A percentile compares a stretch with the other conserved stretches of the same genome.
Evolutionary conservation across 2,888 invertebrate species (phyloP).

Genomic region (Euspilapteryx auroguttella): DNA sequence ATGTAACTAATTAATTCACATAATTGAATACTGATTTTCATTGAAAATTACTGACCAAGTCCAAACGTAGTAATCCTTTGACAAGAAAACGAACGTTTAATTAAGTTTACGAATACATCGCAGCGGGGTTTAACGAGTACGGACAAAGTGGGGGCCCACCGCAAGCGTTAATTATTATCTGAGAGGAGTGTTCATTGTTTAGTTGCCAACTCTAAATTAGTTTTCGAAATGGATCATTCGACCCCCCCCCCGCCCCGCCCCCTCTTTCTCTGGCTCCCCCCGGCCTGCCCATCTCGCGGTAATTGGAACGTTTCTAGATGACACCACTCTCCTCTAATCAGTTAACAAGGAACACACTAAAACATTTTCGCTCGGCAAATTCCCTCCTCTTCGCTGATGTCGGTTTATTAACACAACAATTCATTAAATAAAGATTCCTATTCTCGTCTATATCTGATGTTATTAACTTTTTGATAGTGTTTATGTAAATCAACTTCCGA

Average conservation of each 20-base stretch:
- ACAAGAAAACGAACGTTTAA: conserved; percentile 22
- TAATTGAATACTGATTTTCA: too few relatives aligned
- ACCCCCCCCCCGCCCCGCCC: conserved; percentile 33
- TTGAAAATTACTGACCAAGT: too few relatives aligned
- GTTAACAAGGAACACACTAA: conserved; percentile 43
- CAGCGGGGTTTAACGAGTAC: conserved; percentile 38
- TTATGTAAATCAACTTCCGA: too few relatives aligned
- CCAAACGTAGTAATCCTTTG: too few relatives aligned
- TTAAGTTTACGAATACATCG: conserved; percentile 36
- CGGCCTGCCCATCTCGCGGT: conserved; percentile 27
- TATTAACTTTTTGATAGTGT: too few relatives aligned
- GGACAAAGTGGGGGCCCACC: conserved; percentile 56
- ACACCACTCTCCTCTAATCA: conserved; percentile 54
- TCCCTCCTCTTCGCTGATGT: too few relatives aligned
- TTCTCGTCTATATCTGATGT: too few relatives aligned
- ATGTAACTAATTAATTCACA: too few relatives aligned
- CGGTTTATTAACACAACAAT: too few relatives aligned
- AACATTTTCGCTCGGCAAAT: too few relatives aligned
- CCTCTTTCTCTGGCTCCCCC: conserved; percentile 10
- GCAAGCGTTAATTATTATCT: conserved; percentile 62
- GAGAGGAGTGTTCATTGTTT: conserved; percentile 61
- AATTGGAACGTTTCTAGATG: conserved; percentile 61
- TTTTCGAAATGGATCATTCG: conserved; percentile 63
- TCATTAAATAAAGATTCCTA: too few relatives aligned
- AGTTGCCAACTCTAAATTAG: conserved; percentile 63